Evolutionary conservation across 2,113 vertebrate species (phyloP).

Genomic region (Thryonomys swinderianus): DNA sequence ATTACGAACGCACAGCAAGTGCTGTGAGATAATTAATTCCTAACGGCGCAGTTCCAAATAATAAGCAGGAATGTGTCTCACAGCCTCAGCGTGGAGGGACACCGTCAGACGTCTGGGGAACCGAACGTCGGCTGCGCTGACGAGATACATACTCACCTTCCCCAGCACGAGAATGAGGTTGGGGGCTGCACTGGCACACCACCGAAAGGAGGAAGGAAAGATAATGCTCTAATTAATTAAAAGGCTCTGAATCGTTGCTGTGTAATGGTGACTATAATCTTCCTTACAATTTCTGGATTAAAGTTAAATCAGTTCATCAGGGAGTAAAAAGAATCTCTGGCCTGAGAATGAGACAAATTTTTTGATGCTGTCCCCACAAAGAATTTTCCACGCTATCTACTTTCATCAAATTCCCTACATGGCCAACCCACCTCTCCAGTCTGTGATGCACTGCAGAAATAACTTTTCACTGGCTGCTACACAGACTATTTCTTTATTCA

Average conservation of each 20-base stretch:
- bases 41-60: neutral
- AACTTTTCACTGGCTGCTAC: slow-evolving; percentile 7
- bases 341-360: neutral
- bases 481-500: slow-evolving; percentile 27
- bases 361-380: neutral
- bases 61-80: neutral
- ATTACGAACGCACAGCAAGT: neutral
- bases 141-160: neutral
- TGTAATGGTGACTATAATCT: neutral
- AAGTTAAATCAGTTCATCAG: neutral
- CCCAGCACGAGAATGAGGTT: neutral
- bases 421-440: neutral
- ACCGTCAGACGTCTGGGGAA: neutral
- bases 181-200: neutral
- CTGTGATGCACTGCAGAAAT: slow-evolving; percentile 32
- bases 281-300: neutral
- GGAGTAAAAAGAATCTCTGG: neutral
- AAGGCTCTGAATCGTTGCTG: neutral
- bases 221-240: neutral
- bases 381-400: slow-evolving; percentile 14
- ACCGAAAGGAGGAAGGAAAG: neutral
- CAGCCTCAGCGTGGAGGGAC: neutral
- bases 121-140: neutral
- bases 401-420: neutral
- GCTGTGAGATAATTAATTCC: neutral